Conservation (phyloP, 2,113 vertebrate species). For the Percina caprodes region DNA sequence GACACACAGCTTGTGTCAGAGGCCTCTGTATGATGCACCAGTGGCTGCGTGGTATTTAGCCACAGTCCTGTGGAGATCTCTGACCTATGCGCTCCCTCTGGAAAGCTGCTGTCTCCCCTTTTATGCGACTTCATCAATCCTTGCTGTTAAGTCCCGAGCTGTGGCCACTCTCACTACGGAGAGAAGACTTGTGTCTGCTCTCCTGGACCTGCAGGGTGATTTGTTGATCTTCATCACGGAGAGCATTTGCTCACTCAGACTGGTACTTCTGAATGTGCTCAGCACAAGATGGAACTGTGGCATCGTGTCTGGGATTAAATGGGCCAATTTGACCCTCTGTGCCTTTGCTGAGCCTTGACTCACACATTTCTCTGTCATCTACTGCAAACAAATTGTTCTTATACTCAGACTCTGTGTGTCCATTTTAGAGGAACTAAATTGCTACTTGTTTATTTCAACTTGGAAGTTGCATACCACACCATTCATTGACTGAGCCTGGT, state of each 20-base stretch:
- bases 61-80: slow-evolving; percentile 49
- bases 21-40: slow-evolving; percentile 31
- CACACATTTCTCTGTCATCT: background rate
- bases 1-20: slow-evolving; percentile 10
- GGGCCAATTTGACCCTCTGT: slow-evolving; percentile 14
- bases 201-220: slow-evolving; percentile 46
- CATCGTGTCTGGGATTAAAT: slow-evolving; percentile 38
- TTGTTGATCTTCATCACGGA: slow-evolving; percentile 45
- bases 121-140: slow-evolving; percentile 70
- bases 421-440: background rate
- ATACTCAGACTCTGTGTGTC: background rate
- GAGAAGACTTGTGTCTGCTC: slow-evolving; percentile 29
- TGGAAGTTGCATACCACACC: background rate
- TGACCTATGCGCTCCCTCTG: slow-evolving; percentile 58
- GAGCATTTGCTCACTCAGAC: slow-evolving; percentile 35
- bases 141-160: slow-evolving; percentile 42
- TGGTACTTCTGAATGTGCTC: slow-evolving; percentile 36
- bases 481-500: background rate
- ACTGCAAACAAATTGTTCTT: slow-evolving; percentile 8
- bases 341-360: slow-evolving; percentile 28
- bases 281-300: slow-evolving; percentile 19
- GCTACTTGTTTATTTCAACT: background rate
- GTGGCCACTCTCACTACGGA: slow-evolving; percentile 41
- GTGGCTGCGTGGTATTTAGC: slow-evolving; percentile 49
- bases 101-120: slow-evolving; percentile 56